Conservation (phyloP, 2,888 invertebrate species). For the Dryomyza anilis region DNA sequence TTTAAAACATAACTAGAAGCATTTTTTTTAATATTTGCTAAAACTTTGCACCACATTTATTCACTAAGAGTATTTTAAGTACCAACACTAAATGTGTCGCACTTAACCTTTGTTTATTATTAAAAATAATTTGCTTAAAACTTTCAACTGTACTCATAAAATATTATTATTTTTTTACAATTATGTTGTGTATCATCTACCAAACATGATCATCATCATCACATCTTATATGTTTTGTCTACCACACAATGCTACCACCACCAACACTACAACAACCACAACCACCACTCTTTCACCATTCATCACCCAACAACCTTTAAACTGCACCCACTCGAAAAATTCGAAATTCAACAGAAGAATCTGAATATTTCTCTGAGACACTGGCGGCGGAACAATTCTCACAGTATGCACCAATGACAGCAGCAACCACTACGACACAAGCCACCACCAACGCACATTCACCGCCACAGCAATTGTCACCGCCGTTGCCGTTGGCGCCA, state of each 20-base stretch:
- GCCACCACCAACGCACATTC: slow-evolving; percentile 42
- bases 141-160: too few relatives aligned
- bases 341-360: slow-evolving; percentile 53
- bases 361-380: slow-evolving; percentile 62
- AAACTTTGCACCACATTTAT: too few relatives aligned
- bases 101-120: too few relatives aligned
- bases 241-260: slow-evolving; percentile 11
- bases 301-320: slow-evolving; percentile 1
- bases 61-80: too few relatives aligned
- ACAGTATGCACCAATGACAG: slow-evolving; percentile 58
- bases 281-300: neutral
- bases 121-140: too few relatives aligned
- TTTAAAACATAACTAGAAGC: too few relatives aligned
- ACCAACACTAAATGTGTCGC: too few relatives aligned
- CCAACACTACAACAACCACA: neutral
- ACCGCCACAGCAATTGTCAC: slow-evolving; percentile 40
- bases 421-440: slow-evolving; percentile 41
- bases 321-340: slow-evolving; percentile 5
- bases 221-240: too few relatives aligned
- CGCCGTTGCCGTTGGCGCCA: slow-evolving; percentile 41
- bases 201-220: too few relatives aligned
- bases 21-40: too few relatives aligned
- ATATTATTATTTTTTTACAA: too few relatives aligned
- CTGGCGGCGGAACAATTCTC: slow-evolving; percentile 62
- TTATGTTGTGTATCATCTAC: too few relatives aligned